Evolutionary conservation across 2,797 vertebrate genomes (phyloP).

Genomic region (Sebastes minor): DNA sequence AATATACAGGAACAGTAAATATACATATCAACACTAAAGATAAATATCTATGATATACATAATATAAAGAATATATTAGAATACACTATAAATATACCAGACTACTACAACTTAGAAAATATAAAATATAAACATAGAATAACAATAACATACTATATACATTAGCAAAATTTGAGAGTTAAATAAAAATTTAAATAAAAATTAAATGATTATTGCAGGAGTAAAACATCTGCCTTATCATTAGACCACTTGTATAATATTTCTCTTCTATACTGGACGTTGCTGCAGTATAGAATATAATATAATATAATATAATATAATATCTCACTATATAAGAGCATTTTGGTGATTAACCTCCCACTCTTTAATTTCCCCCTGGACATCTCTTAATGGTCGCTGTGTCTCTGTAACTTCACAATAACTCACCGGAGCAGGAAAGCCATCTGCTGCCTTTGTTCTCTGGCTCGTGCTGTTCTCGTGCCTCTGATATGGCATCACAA

Average conservation of each 20-base stretch:
- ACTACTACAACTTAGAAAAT: too few species aligned
- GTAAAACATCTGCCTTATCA: not conserved
- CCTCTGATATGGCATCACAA: slow-evolving; percentile 70
- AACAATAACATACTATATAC: too few species aligned
- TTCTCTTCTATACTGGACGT: not conserved
- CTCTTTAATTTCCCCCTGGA: slow-evolving; percentile 42
- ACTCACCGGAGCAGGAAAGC: slow-evolving; percentile 70
- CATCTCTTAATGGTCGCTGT: slow-evolving; percentile 55
- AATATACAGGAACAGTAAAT: too few species aligned
- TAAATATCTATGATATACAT: too few species aligned
- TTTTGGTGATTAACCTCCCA: slow-evolving; percentile 8
- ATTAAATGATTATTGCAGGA: too few species aligned
- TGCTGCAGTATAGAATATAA: not conserved
- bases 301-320: too few species aligned
- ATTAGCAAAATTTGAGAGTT: too few species aligned
- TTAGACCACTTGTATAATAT: not conserved
- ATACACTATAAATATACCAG: too few species aligned
- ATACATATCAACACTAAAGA: too few species aligned
- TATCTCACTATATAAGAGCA: not conserved
- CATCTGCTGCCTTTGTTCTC: slow-evolving; percentile 84
- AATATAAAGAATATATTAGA: too few species aligned
- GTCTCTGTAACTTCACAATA: slow-evolving; percentile 54
- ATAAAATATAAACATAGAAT: too few species aligned
- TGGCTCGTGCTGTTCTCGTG: slow-evolving; percentile 87
- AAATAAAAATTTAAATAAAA: too few species aligned